Conservation (phyloP, 2,113 vertebrate species). For the Cisticola juncidis region DNA sequence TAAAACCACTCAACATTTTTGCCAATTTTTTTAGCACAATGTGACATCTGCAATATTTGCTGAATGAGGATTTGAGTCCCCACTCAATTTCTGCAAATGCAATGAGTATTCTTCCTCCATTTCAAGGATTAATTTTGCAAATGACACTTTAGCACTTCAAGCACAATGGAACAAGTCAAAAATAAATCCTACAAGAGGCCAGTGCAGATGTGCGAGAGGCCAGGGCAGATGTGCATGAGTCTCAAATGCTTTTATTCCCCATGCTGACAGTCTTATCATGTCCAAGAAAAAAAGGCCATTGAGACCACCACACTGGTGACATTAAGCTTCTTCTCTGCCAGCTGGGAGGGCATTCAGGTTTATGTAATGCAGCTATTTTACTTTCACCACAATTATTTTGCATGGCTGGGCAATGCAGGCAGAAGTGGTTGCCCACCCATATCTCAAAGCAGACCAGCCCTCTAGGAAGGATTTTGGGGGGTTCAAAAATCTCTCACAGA, state of each 20-base stretch:
- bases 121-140: constrained; percentile 51
- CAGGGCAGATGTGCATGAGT: not conserved
- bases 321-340: not conserved
- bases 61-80: constrained; percentile 22
- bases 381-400: not conserved
- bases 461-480: not conserved
- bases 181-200: constrained; percentile 37
- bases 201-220: constrained; percentile 32
- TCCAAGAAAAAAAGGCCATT: not conserved
- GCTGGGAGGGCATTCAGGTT: not conserved
- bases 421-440: not conserved
- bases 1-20: not conserved
- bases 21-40: not conserved
- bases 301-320: not conserved
- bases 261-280: not conserved
- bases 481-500: not conserved
- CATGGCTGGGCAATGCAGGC: not conserved
- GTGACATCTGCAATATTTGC: constrained; percentile 16
- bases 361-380: not conserved
- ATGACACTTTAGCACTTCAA: constrained; percentile 21
- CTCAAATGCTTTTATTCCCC: not conserved
- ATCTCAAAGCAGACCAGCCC: not conserved
- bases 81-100: constrained; percentile 28
- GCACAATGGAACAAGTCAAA: constrained; percentile 39
- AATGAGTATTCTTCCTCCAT: not conserved